phyloP scores from a whole-genome alignment of 2,113 vertebrate genomes.

The Cisticola juncidis region DNA sequence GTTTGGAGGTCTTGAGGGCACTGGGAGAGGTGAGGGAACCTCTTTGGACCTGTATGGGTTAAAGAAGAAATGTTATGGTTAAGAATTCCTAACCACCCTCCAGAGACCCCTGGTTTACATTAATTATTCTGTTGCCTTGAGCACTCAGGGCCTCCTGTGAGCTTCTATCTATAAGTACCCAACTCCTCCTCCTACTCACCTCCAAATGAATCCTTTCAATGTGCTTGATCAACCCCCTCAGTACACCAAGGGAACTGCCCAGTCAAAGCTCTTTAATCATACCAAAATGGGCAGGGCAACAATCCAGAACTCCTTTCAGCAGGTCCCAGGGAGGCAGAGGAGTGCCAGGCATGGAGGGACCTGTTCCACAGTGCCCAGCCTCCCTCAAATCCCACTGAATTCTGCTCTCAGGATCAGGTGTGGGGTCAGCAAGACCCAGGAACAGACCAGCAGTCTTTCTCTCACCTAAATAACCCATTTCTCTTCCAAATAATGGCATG shows the following conservation, averaged over 20 bases:
- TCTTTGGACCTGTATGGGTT: constrained; percentile 29
- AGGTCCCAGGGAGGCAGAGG: not conserved
- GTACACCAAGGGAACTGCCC: not conserved
- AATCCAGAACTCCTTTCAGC: not conserved
- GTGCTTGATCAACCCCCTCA: not conserved
- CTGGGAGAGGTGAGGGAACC: not conserved
- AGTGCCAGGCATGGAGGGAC: not conserved
- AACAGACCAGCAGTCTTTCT: not conserved
- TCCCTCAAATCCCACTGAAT: not conserved
- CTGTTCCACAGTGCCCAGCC: not conserved
- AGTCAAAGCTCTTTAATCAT: not conserved
- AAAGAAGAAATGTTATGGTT: constrained; percentile 68
- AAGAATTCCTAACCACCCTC: constrained; percentile 77
- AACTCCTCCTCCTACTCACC: constrained; percentile 11
- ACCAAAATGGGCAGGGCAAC: not conserved
- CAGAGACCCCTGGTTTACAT: constrained; percentile 76
- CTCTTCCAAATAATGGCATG: not conserved
- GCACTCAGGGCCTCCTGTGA: constrained; percentile 53
- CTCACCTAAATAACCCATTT: not conserved
- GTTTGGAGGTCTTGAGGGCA: not conserved
- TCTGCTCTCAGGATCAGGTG: not conserved
- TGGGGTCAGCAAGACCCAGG: not conserved
- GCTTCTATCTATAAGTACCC: constrained; percentile 42
- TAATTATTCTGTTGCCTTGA: constrained; percentile 80
- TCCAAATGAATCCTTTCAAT: not conserved